Conservation (phyloP, 2,888 invertebrate genomes). For the Nomada lathburiana region DNA sequence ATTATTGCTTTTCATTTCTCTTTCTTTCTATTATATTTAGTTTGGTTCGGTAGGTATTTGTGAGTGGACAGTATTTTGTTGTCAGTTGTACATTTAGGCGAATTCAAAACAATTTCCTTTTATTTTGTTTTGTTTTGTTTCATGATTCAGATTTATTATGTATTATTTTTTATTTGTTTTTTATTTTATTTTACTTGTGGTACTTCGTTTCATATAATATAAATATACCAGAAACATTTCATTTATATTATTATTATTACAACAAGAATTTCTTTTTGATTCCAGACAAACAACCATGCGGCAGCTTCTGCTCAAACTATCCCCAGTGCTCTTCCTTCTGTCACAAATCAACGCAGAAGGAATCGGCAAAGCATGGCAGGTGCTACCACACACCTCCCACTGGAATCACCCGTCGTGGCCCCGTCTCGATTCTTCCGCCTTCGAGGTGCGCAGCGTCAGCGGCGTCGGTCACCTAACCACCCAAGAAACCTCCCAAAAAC, state of each 20-base stretch:
- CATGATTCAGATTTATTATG: too few relatives aligned
- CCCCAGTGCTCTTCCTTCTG: constrained; percentile 55
- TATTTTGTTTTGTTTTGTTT: too few relatives aligned
- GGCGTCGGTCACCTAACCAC: constrained; percentile 71
- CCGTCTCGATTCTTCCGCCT: constrained; percentile 74
- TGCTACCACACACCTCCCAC: constrained; percentile 69
- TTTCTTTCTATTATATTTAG: neutral
- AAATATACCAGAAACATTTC: too few relatives aligned
- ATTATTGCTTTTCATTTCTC: neutral
- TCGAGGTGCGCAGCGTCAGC: constrained; percentile 76
- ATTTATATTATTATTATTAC: too few relatives aligned
- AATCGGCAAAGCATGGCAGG: constrained; percentile 78
- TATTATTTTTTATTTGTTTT: too few relatives aligned
- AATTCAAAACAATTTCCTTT: too few relatives aligned
- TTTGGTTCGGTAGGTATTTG: neutral
- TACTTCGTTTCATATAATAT: neutral
- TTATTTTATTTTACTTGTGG: neutral
- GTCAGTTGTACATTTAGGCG: too few relatives aligned
- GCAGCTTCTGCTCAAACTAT: constrained; percentile 31
- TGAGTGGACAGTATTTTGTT: too few relatives aligned
- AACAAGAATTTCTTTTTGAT: neutral
- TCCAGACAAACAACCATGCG: constrained; percentile 50
- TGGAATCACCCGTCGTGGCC: constrained; percentile 72
- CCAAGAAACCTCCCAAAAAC: constrained; percentile 23
- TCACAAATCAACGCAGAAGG: constrained; percentile 67